These are phyloP conservation scores for Cremastobaeus sp. DNA, from an alignment of 2,888 invertebrate genomes.

Conservation along the genomic window DNA sequence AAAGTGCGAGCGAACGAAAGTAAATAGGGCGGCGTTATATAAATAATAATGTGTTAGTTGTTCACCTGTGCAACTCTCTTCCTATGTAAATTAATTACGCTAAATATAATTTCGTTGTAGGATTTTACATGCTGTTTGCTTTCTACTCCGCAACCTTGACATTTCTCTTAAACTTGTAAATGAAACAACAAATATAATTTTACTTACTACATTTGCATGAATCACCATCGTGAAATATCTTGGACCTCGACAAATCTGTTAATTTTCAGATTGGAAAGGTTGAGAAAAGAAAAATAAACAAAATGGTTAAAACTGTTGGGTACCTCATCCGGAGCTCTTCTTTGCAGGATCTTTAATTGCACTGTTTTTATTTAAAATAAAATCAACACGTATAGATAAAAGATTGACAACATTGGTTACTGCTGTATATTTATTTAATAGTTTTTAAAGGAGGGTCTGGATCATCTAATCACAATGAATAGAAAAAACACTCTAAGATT, in stretches of 20 bases:
- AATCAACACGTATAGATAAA: constrained; percentile 15
- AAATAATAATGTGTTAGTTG: constrained; percentile 50
- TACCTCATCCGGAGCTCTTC: constrained; percentile 61
- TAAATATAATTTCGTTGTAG: constrained; percentile 59
- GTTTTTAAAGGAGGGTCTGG: constrained; percentile 59
- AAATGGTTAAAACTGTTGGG: not conserved
- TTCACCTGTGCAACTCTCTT: constrained; percentile 53
- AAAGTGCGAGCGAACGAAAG: constrained; percentile 10
- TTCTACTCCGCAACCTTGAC: constrained; percentile 20
- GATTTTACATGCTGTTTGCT: constrained; percentile 42
- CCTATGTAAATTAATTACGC: constrained; percentile 60
- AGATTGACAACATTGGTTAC: no score
- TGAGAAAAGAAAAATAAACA: constrained; percentile 3
- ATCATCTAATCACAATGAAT: constrained; percentile 51
- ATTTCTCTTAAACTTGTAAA: constrained; percentile 3
- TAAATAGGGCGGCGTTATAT: constrained; percentile 38
- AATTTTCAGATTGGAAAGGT: constrained; percentile 21
- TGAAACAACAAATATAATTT: constrained; percentile 35
- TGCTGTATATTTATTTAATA: constrained; percentile 9
- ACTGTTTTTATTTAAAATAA: constrained; percentile 25
- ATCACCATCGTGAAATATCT: constrained; percentile 56
- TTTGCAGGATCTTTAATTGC: constrained; percentile 44
- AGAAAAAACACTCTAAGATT: constrained; percentile 56
- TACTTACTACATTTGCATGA: constrained; percentile 53
- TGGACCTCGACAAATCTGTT: constrained; percentile 36